Evolutionary conservation across 2,888 invertebrate species (phyloP).

Genomic region (Campoplex capitator): DNA sequence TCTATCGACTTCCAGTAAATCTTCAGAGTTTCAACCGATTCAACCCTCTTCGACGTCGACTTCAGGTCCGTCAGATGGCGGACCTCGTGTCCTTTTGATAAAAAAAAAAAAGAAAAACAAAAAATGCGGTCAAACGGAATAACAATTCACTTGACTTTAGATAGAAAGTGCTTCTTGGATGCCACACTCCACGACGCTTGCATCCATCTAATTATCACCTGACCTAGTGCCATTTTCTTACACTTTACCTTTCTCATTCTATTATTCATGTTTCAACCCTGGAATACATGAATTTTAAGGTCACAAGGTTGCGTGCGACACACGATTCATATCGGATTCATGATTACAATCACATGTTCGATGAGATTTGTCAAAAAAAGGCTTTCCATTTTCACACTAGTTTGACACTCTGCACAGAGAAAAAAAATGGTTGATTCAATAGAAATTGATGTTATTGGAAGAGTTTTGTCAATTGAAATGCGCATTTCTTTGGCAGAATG

Average conservation of each 20-base stretch:
- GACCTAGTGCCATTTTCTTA: slow-evolving; percentile 49
- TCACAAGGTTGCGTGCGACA: slow-evolving; percentile 33
- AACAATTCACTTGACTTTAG: slow-evolving; percentile 48
- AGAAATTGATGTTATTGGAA: too few species aligned
- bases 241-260: slow-evolving; percentile 35
- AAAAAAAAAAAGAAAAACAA: neutral
- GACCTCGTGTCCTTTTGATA: neutral
- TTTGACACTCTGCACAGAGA: neutral
- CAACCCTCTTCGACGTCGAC: neutral
- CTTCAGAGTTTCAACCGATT: neutral
- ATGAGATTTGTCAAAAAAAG: neutral
- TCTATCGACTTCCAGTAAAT: neutral
- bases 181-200: slow-evolving; percentile 46
- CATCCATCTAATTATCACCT: slow-evolving; percentile 44
- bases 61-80: neutral
- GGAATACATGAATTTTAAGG: slow-evolving; percentile 32
- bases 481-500: too few species aligned
- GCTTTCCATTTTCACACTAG: neutral
- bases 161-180: slow-evolving; percentile 2
- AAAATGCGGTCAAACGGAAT: slow-evolving; percentile 27
- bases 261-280: slow-evolving; percentile 54
- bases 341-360: slow-evolving; percentile 21
- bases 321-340: slow-evolving; percentile 45
- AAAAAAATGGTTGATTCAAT: too few species aligned
- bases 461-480: too few species aligned